Evolutionary conservation across 1,140 invertebrate species (phyloP).

Genomic region (Bombus difficillimus): DNA sequence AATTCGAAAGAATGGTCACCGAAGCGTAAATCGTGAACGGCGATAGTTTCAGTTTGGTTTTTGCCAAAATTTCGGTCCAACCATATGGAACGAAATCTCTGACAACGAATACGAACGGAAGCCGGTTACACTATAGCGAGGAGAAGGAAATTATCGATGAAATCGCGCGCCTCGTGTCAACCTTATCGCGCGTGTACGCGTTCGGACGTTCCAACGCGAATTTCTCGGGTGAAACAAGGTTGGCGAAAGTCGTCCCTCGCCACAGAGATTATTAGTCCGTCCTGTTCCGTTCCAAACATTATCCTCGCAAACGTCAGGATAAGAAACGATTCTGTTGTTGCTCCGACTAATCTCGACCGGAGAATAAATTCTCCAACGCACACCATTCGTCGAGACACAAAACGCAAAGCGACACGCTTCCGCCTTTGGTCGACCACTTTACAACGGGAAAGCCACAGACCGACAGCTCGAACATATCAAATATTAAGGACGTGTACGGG

Average conservation of each 20-base stretch:
- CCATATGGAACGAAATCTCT: neutral
- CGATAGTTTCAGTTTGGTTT: neutral
- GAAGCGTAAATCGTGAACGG: neutral
- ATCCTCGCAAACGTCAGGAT: neutral
- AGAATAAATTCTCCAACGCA: neutral
- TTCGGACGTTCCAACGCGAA: neutral
- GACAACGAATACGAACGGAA: no score
- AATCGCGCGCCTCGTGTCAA: neutral
- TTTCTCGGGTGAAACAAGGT: slow-evolving; percentile 49
- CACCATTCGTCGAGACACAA: neutral
- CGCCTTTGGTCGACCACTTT: slow-evolving; percentile 48
- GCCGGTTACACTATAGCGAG: no score
- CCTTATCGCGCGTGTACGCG: neutral
- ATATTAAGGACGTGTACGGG: slow-evolving; percentile 24
- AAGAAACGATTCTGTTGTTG: neutral
- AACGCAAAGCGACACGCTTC: slow-evolving; percentile 38
- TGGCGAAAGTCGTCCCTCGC: slow-evolving; percentile 54
- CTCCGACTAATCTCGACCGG: no score
- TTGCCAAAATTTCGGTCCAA: neutral
- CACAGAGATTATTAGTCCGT: slow-evolving; percentile 39
- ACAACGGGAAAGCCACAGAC: slow-evolving; percentile 43
- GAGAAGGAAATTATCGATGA: no score
- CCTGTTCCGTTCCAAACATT: neutral
- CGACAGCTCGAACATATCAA: slow-evolving; percentile 15
- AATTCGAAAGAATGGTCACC: neutral